These are phyloP conservation scores for Yponomeuta plumbellus DNA, from an alignment of 2,888 invertebrate genomes.

Conservation along the genomic window DNA sequence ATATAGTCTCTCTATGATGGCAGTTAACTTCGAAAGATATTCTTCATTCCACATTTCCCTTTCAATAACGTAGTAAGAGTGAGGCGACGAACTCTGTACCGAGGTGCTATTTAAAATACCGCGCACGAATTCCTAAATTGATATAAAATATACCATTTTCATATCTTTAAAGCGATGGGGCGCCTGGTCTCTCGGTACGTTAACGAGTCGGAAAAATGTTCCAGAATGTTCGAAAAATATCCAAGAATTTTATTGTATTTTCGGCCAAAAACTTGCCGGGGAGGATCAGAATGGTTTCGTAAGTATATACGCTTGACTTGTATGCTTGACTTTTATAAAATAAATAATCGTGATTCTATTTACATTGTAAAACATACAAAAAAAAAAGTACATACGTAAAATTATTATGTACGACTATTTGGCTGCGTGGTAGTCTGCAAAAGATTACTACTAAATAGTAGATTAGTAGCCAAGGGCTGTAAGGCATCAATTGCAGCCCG, in stretches of 20 bases:
- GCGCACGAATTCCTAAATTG: slow-evolving; percentile 69
- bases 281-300: not conserved
- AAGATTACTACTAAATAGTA: too few relatives aligned
- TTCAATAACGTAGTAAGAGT: slow-evolving; percentile 44
- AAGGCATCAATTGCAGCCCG: too few relatives aligned
- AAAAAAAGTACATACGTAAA: too few relatives aligned
- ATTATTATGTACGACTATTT: too few relatives aligned
- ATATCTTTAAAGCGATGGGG: slow-evolving; percentile 32
- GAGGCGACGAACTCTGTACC: slow-evolving; percentile 52
- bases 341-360: too few relatives aligned
- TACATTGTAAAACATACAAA: too few relatives aligned
- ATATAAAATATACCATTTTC: slow-evolving; percentile 67
- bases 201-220: slow-evolving; percentile 29
- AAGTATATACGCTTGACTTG: too few relatives aligned
- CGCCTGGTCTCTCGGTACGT: slow-evolving; percentile 29
- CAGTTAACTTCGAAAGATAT: not conserved
- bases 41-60: slow-evolving; percentile 35
- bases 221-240: slow-evolving; percentile 1
- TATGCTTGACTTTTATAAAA: too few relatives aligned
- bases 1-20: not conserved
- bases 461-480: too few relatives aligned
- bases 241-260: not conserved
- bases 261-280: not conserved
- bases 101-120: slow-evolving; percentile 63
- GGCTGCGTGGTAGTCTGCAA: too few relatives aligned